Conservation (phyloP, 2,113 vertebrate species). For the Hydrolagus affinis region DNA sequence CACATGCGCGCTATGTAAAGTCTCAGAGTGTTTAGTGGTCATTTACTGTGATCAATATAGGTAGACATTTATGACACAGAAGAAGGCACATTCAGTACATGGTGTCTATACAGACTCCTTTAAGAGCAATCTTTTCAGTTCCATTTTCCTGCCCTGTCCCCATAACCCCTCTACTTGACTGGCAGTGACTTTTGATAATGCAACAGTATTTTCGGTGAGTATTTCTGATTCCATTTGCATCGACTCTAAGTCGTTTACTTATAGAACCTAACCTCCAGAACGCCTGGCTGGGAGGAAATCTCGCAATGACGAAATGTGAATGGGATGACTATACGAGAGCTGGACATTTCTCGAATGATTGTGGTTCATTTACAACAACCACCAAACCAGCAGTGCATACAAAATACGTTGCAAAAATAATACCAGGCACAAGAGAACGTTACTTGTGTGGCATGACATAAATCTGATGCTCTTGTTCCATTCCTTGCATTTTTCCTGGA, state of each 20-base stretch:
- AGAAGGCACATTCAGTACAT: too few relatives aligned
- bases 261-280: not conserved
- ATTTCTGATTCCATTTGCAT: not conserved
- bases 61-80: too few relatives aligned
- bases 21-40: not conserved
- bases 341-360: not conserved
- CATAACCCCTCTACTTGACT: not conserved
- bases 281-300: not conserved
- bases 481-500: not conserved
- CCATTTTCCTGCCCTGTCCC: not conserved
- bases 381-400: not conserved
- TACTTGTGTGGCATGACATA: not conserved
- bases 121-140: not conserved
- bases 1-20: too few relatives aligned
- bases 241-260: not conserved
- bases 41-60: too few relatives aligned
- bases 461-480: not conserved
- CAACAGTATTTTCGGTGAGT: too few relatives aligned
- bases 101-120: too few relatives aligned
- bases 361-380: conserved; percentile 4
- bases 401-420: not conserved
- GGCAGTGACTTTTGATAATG: too few relatives aligned
- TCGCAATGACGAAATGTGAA: conserved; percentile 12
- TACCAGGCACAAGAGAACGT: not conserved
- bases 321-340: not conserved